These are phyloP conservation scores for Melanotus villosus DNA, from an alignment of 2,888 invertebrate species.

Conservation along the genomic window DNA sequence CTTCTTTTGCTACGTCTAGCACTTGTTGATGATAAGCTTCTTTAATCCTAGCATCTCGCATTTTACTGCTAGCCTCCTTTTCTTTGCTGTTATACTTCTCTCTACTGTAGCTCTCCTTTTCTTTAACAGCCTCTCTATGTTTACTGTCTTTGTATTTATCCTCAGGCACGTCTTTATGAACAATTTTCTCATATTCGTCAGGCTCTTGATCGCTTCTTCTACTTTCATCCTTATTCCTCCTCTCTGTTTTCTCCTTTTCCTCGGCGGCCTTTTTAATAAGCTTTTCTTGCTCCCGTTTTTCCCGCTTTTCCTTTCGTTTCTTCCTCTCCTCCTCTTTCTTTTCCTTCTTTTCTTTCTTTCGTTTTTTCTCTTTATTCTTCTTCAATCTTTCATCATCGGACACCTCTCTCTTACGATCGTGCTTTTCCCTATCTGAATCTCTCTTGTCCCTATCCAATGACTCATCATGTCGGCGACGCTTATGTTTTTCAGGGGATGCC, in stretches of 20 bases:
- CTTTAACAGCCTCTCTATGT: not conserved
- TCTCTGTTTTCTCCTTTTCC: slow-evolving; percentile 60
- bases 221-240: slow-evolving; percentile 55
- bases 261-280: slow-evolving; percentile 62
- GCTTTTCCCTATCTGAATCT: slow-evolving; percentile 41
- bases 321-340: slow-evolving; percentile 67
- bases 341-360: slow-evolving; percentile 70
- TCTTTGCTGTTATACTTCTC: not conserved
- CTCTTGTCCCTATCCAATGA: slow-evolving; percentile 61
- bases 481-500: slow-evolving; percentile 60
- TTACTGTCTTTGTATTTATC: not conserved
- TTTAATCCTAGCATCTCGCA: slow-evolving; percentile 52
- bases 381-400: slow-evolving; percentile 65
- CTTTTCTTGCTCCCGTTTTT: slow-evolving; percentile 65
- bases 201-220: slow-evolving; percentile 61
- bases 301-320: slow-evolving; percentile 62
- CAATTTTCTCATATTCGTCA: slow-evolving; percentile 14
- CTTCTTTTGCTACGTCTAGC: not conserved
- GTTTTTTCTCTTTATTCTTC: slow-evolving; percentile 71
- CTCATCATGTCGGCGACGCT: slow-evolving; percentile 61
- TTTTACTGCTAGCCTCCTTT: not conserved
- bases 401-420: slow-evolving; percentile 40
- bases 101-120: not conserved
- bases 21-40: slow-evolving; percentile 14
- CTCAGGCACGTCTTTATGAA: not conserved